Base-by-base conservation (phyloP, 2,888 invertebrate species). In the Linnaemya vulpina region DNA sequence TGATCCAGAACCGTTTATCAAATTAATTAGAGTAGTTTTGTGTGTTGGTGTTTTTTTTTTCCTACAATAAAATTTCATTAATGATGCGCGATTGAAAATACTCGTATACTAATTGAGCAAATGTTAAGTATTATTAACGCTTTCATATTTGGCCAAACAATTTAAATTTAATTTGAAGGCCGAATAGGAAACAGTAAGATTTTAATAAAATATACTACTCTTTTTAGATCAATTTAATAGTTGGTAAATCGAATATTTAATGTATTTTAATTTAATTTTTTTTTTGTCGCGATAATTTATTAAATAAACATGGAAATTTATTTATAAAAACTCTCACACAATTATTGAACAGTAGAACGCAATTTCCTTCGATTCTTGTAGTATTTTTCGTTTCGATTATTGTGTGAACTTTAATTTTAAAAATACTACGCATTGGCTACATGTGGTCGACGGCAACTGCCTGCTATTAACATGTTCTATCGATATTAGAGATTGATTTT, bases 21-120 rank as follows among this genome's bases (percentile, higher is more conserved):
- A 55, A 55, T 70, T 70, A 70, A 62, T 35, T 62, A 49, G 46
- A 73, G 20, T 38, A 55, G 43, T 71, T 71, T 43, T 43, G 40
- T 17, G 20, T 53, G 1, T 8, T 20, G 20, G 20, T 51, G 40
- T 68, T 68, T 51, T 10, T 30, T 68, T 17, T 20, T 30, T 58
- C n/a, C n/a, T 35, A 5, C 22, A 63, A 13, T 43, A 17, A 30
- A 49, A 49, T 38, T 60, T 60, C 46, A 11, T 22, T 30, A 35
- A 71, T 49, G 17, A 9, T 5, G 15, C 10, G 22, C 20, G 25
- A 43, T 30, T 46, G 15, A 65, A 40, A 43, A 15, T 43, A n/a
- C n/a, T n/a, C n/a, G n/a, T n/a, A 15, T 15, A 43, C n/a, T 46
- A 43, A 46, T 46, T 30, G 58, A 20, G 13, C 30, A 60, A 60